These are phyloP conservation scores for Apodemia zela DNA, from an alignment of 2,888 invertebrate species.

Conservation along the genomic window DNA sequence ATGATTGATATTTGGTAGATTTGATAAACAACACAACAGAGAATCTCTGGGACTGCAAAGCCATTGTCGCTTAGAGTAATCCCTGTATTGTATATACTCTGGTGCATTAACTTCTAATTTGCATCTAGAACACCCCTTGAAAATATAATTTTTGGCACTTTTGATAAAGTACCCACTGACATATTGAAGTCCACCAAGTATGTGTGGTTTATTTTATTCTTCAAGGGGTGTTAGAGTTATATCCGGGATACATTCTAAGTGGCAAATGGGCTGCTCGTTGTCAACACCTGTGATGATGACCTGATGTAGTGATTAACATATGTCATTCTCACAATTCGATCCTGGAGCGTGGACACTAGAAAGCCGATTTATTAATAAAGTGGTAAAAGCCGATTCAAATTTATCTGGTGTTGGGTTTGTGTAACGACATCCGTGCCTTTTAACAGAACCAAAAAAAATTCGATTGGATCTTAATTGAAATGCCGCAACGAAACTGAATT, in stretches of 20 bases:
- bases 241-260: constrained; percentile 17
- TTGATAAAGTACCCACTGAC: constrained; percentile 31
- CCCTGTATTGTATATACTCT: constrained; percentile 23
- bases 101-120: constrained; percentile 20
- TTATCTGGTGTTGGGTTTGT: constrained; percentile 23
- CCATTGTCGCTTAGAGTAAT: constrained; percentile 21
- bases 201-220: constrained; percentile 21
- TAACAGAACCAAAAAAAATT: too few species aligned
- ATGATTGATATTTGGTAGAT: constrained; percentile 21
- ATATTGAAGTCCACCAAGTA: constrained; percentile 26
- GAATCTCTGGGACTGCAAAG: constrained; percentile 23
- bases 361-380: constrained; percentile 29
- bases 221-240: constrained; percentile 20
- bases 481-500: too few species aligned
- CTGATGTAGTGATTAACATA: constrained; percentile 19
- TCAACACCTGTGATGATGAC: constrained; percentile 14
- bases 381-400: constrained; percentile 27
- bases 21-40: constrained; percentile 18
- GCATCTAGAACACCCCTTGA: constrained; percentile 27
- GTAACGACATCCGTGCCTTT: too few species aligned
- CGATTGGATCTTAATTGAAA: too few species aligned
- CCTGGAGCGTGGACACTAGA: constrained; percentile 34
- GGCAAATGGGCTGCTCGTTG: constrained; percentile 11
- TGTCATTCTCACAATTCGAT: constrained; percentile 30
- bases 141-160: constrained; percentile 27